Evolutionary conservation across 2,888 invertebrate species (phyloP).

Genomic region (Poecilobothrus nobilitatus): DNA sequence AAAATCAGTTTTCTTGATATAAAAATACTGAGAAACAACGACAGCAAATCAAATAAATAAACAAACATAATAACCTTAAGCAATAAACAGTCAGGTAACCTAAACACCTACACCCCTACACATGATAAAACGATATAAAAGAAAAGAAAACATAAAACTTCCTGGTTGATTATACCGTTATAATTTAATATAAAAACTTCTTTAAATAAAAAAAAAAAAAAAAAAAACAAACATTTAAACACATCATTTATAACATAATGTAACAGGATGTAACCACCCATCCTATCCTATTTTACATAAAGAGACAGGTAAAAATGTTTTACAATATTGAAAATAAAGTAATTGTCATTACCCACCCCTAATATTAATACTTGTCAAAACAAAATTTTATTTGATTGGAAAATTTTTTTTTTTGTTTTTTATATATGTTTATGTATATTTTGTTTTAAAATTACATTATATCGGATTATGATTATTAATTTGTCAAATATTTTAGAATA

Average conservation of each 20-base stretch:
- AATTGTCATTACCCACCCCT: too few relatives aligned
- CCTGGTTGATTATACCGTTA: not conserved
- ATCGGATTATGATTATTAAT: constrained; percentile 1
- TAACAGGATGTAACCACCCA: too few relatives aligned
- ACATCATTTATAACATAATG: too few relatives aligned
- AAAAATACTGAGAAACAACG: not conserved
- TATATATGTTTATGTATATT: too few relatives aligned
- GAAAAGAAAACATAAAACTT: not conserved
- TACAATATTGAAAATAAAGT: too few relatives aligned
- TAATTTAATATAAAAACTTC: not conserved
- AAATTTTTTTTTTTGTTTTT: too few relatives aligned
- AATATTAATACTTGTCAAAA: too few relatives aligned
- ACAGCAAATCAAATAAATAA: not conserved
- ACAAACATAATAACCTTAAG: not conserved
- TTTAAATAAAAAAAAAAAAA: not conserved
- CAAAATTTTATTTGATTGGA: too few relatives aligned
- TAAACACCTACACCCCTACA: not conserved
- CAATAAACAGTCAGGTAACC: not conserved
- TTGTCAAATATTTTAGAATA: not conserved
- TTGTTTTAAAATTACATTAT: not conserved
- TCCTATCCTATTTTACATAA: too few relatives aligned
- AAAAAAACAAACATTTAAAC: not conserved
- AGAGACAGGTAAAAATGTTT: too few relatives aligned
- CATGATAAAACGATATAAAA: not conserved
- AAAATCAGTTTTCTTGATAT: not conserved